Conservation (phyloP, 2,797 vertebrate species). For the Triplophysa bombifrons region DNA sequence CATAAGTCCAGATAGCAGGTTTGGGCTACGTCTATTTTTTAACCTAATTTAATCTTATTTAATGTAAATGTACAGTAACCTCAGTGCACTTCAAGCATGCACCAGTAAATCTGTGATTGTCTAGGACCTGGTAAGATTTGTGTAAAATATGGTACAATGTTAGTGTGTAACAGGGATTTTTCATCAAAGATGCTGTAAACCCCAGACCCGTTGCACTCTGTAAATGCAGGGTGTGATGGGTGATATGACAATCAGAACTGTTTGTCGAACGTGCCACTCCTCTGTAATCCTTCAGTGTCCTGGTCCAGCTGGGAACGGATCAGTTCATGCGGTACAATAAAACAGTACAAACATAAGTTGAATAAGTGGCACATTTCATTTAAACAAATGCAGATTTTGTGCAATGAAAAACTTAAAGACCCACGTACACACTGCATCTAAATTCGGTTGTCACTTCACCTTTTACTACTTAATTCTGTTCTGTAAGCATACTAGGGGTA, state of each 20-base stretch:
- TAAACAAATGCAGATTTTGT: background rate
- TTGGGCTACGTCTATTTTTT: conserved; percentile 26
- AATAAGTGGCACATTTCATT: background rate
- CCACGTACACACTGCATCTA: background rate
- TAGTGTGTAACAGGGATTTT: conserved; percentile 49
- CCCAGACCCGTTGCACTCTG: background rate
- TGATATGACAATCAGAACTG: conserved; percentile 55
- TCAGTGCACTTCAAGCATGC: conserved; percentile 18
- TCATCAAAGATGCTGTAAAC: conserved; percentile 58
- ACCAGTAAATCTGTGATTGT: conserved; percentile 18
- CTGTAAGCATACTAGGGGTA: no score
- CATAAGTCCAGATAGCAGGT: conserved; percentile 33
- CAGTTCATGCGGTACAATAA: conserved; percentile 60
- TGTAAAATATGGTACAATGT: conserved; percentile 55
- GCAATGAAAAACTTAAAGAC: background rate
- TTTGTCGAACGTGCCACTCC: conserved; percentile 46
- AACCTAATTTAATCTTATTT: conserved; percentile 62
- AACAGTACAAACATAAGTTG: conserved; percentile 11
- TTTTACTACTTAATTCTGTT: no score
- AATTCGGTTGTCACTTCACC: background rate
- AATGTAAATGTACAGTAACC: conserved; percentile 62
- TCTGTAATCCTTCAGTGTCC: conserved; percentile 22
- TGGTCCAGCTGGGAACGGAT: conserved; percentile 48
- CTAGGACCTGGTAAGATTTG: conserved; percentile 20
- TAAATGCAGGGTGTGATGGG: background rate